Percentiles rank a stretch among this genome's conserved stretches.
Conservation (phyloP, 1,140 invertebrate genomes). For the Sycobia sp. region DNA sequence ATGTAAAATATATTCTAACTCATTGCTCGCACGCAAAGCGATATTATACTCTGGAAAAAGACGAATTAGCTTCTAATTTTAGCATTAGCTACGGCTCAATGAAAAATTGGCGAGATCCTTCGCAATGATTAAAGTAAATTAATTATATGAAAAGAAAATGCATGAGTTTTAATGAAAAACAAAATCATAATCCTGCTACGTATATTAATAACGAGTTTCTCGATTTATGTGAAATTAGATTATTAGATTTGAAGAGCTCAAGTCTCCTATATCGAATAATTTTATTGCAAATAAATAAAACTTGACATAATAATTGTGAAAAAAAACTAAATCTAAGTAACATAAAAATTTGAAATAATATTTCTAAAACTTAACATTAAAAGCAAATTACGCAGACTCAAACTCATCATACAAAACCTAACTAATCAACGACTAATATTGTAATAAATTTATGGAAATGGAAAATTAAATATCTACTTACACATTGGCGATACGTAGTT, state of each 20-base stretch:
- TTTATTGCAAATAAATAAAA: not conserved
- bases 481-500: constrained; percentile 83
- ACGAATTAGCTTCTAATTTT: not conserved
- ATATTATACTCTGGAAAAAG: constrained; percentile 12
- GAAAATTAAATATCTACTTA: constrained; percentile 62
- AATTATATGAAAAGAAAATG: not conserved
- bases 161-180: not conserved
- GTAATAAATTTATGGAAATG: constrained; percentile 6
- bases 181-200: not conserved
- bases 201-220: not conserved
- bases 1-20: not conserved
- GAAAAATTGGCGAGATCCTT: not conserved
- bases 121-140: not conserved
- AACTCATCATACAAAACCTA: constrained; percentile 30
- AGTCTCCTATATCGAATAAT: not conserved
- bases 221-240: not conserved
- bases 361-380: constrained; percentile 23
- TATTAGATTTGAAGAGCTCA: constrained; percentile 14
- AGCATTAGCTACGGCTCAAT: not conserved
- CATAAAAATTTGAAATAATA: constrained; percentile 4
- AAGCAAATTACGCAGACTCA: constrained; percentile 29
- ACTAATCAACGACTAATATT: constrained; percentile 26
- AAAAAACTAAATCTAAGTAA: not conserved
- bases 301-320: not conserved
- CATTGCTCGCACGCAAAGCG: constrained; percentile 3